phyloP scores from a whole-genome alignment of 2,797 vertebrate genomes.

The Tolypeutes matacus region DNA sequence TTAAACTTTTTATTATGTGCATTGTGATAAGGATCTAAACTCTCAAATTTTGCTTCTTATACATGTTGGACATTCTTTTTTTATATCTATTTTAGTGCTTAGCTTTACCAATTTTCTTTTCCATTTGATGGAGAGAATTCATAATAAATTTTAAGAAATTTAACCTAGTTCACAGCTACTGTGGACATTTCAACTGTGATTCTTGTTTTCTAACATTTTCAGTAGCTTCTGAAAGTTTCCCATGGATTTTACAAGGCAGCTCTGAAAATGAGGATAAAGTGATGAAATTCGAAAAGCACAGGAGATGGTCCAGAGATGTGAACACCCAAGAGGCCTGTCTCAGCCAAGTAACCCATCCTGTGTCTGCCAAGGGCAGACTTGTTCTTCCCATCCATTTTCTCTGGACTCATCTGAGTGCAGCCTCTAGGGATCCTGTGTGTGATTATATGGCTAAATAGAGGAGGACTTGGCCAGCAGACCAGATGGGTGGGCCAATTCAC shows the following conservation, averaged over 20 bases:
- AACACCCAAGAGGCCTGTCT: not conserved
- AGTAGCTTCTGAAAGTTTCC: slow-evolving; percentile 61
- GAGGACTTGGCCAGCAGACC: slow-evolving; percentile 48
- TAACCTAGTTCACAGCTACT: not conserved
- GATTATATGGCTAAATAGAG: slow-evolving; percentile 56
- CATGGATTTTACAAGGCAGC: slow-evolving; percentile 55
- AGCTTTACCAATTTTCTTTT: slow-evolving; percentile 51
- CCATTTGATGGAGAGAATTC: not conserved
- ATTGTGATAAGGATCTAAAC: slow-evolving; percentile 41
- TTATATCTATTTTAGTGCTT: slow-evolving; percentile 2
- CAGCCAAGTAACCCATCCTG: not conserved
- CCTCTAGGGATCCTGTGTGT: slow-evolving; percentile 27
- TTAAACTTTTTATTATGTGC: slow-evolving; percentile 46
- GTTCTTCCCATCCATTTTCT: slow-evolving; percentile 21
- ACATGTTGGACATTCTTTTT: not conserved
- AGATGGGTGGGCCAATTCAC: slow-evolving; percentile 24
- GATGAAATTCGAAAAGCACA: slow-evolving; percentile 64
- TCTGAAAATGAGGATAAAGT: slow-evolving; percentile 60
- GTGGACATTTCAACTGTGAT: not conserved
- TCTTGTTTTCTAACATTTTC: not conserved
- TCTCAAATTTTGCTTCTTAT: slow-evolving; percentile 46
- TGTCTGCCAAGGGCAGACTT: not conserved
- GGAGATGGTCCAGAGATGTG: slow-evolving; percentile 36
- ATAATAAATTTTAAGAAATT: slow-evolving; percentile 19
- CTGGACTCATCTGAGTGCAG: not conserved